These are phyloP conservation scores for Steinernema feltiae DNA, from an alignment of 1,140 invertebrate species.

Conservation along the genomic window DNA sequence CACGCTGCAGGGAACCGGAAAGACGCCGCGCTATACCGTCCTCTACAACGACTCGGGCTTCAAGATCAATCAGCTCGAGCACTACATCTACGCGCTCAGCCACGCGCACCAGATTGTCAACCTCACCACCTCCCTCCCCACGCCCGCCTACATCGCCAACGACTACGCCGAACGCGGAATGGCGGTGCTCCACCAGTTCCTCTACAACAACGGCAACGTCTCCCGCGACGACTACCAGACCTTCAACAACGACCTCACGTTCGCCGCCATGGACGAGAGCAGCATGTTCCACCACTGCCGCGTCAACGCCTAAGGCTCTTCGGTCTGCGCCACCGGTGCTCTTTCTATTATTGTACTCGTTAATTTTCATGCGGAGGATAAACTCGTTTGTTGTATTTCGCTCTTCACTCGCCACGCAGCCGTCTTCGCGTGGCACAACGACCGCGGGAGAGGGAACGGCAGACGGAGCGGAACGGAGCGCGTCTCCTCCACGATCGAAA, in stretches of 20 bases:
- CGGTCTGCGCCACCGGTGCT: neutral
- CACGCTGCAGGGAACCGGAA: constrained; percentile 32
- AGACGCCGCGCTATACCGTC: constrained; percentile 31
- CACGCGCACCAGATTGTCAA: constrained; percentile 22
- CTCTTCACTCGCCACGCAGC: too few relatives aligned
- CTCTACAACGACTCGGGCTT: constrained; percentile 21
- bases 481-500: too few relatives aligned
- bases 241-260: neutral
- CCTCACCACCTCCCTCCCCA: neutral
- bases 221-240: neutral
- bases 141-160: constrained; percentile 14
- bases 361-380: neutral
- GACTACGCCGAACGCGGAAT: constrained; percentile 7
- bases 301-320: neutral
- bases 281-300: constrained; percentile 12
- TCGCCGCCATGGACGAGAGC: neutral
- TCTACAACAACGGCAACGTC: neutral
- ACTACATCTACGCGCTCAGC: constrained; percentile 17
- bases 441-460: too few relatives aligned
- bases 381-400: neutral
- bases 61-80: constrained; percentile 27
- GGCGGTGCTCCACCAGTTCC: neutral
- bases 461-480: too few relatives aligned
- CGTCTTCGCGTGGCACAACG: neutral
- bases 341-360: neutral